Percentiles rank a stretch among this genome's conserved stretches.
Conservation (phyloP, 2,113 vertebrate species). For the Cinclus cinclus region DNA sequence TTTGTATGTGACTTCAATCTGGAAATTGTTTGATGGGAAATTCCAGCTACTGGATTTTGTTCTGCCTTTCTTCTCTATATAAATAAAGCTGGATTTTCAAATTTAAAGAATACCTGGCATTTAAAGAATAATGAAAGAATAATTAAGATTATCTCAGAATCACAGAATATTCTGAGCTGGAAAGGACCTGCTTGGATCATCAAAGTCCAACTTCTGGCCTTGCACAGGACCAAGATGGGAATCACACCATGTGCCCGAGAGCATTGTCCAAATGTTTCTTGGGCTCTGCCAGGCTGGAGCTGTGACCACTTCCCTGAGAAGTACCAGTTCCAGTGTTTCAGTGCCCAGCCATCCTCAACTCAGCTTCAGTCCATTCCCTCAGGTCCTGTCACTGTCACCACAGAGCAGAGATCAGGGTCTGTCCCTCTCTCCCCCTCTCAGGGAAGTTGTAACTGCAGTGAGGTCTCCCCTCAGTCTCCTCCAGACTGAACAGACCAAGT, state of each 20-base stretch:
- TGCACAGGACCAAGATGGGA: not conserved
- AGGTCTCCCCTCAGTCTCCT: not conserved
- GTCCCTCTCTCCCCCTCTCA: accelerated
- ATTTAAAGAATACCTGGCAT: not conserved
- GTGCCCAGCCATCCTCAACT: not conserved
- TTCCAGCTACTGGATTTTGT: not conserved
- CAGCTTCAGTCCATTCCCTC: not conserved
- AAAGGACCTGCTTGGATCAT: not conserved
- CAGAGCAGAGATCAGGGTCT: not conserved
- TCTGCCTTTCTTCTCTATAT: not conserved
- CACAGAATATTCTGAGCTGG: not conserved
- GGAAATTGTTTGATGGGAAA: not conserved
- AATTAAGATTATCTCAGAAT: not conserved
- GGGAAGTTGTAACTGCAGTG: not conserved
- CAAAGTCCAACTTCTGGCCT: not conserved
- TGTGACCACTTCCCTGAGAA: not conserved
- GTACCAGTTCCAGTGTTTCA: not conserved
- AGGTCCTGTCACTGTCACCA: not conserved
- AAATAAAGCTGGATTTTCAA: not conserved
- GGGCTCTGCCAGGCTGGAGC: not conserved
- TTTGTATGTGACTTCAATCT: not conserved
- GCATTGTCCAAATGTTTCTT: not conserved
- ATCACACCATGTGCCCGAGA: not conserved
- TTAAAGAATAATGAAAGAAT: not conserved
- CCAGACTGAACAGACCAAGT: not conserved